Evolutionary conservation across 2,113 vertebrate genomes (phyloP).

Genomic region (Anguilla japonica): DNA sequence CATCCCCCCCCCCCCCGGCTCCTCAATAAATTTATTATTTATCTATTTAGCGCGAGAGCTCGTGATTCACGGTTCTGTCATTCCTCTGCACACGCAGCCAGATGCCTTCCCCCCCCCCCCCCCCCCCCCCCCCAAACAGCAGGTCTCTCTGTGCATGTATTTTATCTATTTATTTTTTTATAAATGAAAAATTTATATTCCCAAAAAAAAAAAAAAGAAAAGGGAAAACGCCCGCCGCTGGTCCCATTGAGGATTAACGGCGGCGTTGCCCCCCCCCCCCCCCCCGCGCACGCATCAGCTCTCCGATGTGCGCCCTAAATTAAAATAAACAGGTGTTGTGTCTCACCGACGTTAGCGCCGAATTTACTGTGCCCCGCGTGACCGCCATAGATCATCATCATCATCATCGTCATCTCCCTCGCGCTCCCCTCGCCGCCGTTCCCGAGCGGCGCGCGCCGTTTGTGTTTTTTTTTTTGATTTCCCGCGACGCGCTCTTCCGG

Average conservation of each 20-base stretch:
- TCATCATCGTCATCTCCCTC: too few relatives aligned
- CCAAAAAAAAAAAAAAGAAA: too few relatives aligned
- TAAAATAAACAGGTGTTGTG: neutral
- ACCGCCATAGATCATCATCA: too few relatives aligned
- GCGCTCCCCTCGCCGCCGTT: too few relatives aligned
- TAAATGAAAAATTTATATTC: too few relatives aligned
- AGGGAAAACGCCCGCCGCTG: too few relatives aligned
- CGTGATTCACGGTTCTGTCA: neutral
- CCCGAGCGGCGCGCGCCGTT: neutral
- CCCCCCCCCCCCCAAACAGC: too few relatives aligned
- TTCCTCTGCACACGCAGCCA: neutral
- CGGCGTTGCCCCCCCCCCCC: too few relatives aligned
- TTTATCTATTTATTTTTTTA: too few relatives aligned
- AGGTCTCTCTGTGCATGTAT: too few relatives aligned
- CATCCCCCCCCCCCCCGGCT: neutral
- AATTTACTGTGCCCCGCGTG: neutral
- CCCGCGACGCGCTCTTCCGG: neutral
- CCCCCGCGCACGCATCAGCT: too few relatives aligned
- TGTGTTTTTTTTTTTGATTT: neutral
- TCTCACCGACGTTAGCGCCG: neutral
- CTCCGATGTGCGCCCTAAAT: neutral
- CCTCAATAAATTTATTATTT: conserved; percentile 15
- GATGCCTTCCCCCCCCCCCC: neutral
- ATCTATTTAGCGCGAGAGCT: conserved; percentile 4
- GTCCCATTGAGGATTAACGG: too few relatives aligned